Evolutionary conservation across 1,140 invertebrate species (phyloP).

Genomic region (Drosophila rufa): DNA sequence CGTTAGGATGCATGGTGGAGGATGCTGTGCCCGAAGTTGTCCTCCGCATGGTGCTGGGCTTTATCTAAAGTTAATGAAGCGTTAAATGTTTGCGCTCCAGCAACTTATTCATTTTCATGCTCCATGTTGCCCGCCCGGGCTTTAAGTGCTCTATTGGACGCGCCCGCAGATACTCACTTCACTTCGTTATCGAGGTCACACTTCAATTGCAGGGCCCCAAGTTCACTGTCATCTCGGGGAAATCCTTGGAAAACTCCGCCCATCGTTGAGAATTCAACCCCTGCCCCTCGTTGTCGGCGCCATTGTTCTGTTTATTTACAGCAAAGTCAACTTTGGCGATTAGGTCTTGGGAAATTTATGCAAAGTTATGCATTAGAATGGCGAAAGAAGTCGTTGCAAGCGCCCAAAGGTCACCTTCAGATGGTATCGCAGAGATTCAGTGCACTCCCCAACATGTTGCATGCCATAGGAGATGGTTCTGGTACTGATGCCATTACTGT

Average conservation of each 20-base stretch:
- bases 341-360: conserved; percentile 61
- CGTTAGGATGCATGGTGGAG: not conserved
- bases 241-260: conserved; percentile 23
- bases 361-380: conserved; percentile 66
- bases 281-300: conserved; percentile 33
- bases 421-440: not conserved
- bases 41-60: conserved; percentile 56
- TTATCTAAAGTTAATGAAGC: conserved; percentile 83
- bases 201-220: conserved; percentile 65
- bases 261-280: conserved; percentile 2
- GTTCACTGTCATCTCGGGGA: conserved; percentile 57
- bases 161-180: conserved; percentile 27
- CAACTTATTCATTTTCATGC: conserved; percentile 82
- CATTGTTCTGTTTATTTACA: conserved; percentile 66
- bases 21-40: conserved; percentile 9
- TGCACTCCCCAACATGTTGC: conserved; percentile 31
- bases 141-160: conserved; percentile 80
- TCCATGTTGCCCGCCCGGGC: conserved; percentile 64
- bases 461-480: not conserved
- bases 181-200: conserved; percentile 67
- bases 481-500: not conserved
- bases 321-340: conserved; percentile 58
- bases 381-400: conserved; percentile 32
- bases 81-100: conserved; percentile 83
- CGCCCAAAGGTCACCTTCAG: conserved; percentile 66